These are phyloP conservation scores for Hemicrepidius hirtus DNA, from an alignment of 2,888 invertebrate genomes.

Conservation along the genomic window DNA sequence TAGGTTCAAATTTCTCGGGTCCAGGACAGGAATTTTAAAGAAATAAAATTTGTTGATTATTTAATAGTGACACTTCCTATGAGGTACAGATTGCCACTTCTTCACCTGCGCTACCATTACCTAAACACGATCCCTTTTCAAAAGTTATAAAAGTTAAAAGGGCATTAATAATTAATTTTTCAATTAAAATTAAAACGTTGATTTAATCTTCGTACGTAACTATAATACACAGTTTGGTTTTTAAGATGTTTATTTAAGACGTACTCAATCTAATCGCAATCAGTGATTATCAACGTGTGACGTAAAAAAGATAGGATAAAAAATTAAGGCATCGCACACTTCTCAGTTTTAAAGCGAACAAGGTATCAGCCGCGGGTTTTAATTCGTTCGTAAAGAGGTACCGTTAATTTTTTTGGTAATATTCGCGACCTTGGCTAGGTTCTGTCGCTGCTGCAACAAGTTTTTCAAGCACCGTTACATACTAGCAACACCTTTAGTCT, in stretches of 20 bases:
- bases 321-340: neutral
- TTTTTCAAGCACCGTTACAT: conserved; percentile 47
- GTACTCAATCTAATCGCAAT: neutral
- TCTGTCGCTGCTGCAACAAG: conserved; percentile 47
- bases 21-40: too few species aligned
- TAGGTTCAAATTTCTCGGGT: too few species aligned
- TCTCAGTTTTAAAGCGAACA: neutral
- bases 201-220: neutral
- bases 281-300: neutral
- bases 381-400: conserved; percentile 26
- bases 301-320: neutral
- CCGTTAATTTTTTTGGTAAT: conserved; percentile 50
- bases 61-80: too few species aligned
- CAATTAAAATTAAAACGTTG: neutral
- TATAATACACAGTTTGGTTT: neutral
- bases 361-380: neutral
- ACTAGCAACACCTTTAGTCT: conserved; percentile 33
- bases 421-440: conserved; percentile 48
- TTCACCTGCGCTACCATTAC: too few species aligned
- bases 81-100: too few species aligned
- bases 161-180: too few species aligned
- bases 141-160: too few species aligned
- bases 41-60: too few species aligned
- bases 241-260: neutral
- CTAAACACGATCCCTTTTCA: too few species aligned